Base-by-base conservation (phyloP, 1,140 invertebrate species). In the Ericerus pela region DNA sequence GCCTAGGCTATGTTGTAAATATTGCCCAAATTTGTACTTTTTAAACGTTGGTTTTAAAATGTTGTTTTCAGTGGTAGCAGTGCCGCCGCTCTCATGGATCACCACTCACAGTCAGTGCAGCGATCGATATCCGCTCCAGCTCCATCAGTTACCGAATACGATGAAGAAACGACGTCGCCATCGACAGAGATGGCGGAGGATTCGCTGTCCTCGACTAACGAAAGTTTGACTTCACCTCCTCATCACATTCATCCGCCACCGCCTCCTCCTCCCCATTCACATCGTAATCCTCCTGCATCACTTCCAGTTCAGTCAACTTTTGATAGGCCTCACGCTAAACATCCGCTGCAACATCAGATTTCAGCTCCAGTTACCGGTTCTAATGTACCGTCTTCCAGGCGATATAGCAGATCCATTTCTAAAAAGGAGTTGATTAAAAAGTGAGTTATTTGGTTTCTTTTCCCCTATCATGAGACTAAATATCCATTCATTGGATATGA, bases 371-470 rank as follows among this genome's bases (percentile, higher is more conserved):
- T 47, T 20, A 47, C 41, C 12, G 41, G 22, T 22, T 12, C 41
- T 24, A 24, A 47, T 24, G 41, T 47, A 10, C 20, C 41, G 41
- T 47, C 41, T 47, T 47, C 41, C 41, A 47, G 41, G 16, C 41
- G 41, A 47, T 47, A 47, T 47, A 47, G 20, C 16, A 47, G 41
- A 16, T 16, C 41, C 3, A 20, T 47, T 47, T 22, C 41, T 14
- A 47, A 47, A 24, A 47, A 47, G 20, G 41, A 47, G 8, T 3
- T 47, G 26, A 47, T 47, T 47, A 47, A 22, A 47, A 22, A 47
- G 41, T 47, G 14, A 47, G 20, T 47, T 2, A 16, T 33, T 33
- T 33, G n/a, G n/a, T n/a, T n/a, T n/a, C n/a, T n/a, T n/a, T n/a
- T n/a, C n/a, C n/a, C n/a, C n/a, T n/a, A n/a, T n/a, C n/a, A n/a